Evolutionary conservation across 2,888 invertebrate species (phyloP), one percentile per base, ranked within the genome.

Genomic region (Lottia gigantea): DNA sequence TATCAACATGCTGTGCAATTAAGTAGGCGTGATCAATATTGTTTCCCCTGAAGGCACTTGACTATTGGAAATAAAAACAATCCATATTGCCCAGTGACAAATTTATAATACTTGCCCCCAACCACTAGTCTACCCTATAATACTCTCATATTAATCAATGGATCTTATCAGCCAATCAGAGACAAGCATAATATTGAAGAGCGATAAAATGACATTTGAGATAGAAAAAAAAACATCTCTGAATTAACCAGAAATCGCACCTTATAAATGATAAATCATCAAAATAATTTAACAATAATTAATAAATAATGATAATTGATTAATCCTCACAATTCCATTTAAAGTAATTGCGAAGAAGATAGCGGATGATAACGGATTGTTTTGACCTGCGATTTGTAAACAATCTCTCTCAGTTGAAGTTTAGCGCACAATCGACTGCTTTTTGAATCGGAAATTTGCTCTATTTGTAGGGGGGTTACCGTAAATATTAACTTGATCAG

Each of bases 281-380:
- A 6, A 11, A 40, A 40, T 8, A 40, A 40, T 11, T 40, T 1
- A 11, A 40, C 40, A 40, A 40, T 40, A 40, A 40, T 40, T 11
- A 40, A 40, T 40, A 40, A 40, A 40, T 40, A 40, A 40, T 40
- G 40, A 40, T 40, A 40, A 40, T 40, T 8, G 0, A 55, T 55
- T 55, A 55, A 55, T 55, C 55, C 23, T 11, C 55, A 8, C 19
- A 55, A 55, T 55, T 40, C 11, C 40, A 40, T 40, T 40, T 40
- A 40, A 40, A 40, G 7, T 40, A 11, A 40, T 40, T 40, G 40
- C 11, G 14, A 55, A 16, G 25, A 64, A n/a, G 46, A 69, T 46
- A 26, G 64, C 68, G 40, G 76, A 76, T 76, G 73, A 61, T 26
- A n/a, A 47, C 66, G 64, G 76, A 76, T 74, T 69, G 69, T 19